Base-by-base conservation (phyloP, 2,797 vertebrate genomes). In the Silurus aristotelis region DNA sequence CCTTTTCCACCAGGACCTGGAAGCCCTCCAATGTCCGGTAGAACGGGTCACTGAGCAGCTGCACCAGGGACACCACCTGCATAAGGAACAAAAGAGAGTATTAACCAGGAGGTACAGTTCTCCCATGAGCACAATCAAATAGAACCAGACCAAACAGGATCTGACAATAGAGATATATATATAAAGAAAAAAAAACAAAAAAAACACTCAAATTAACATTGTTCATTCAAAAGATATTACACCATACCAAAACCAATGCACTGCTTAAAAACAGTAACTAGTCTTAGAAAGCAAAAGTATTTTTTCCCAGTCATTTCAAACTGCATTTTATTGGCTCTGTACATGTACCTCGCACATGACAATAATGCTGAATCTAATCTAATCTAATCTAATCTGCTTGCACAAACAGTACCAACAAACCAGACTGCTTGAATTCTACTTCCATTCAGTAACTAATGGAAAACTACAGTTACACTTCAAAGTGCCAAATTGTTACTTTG, bases 1-100 rank as follows among this genome's bases (percentile, higher is more conserved):
- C 98, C 88, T 99, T 99, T 92, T 99, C 97, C 66, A 99, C 93
- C 90, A 99, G 93, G 94, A 97, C 96, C 91, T 96, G 96, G 92
- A 99, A 99, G 27, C 98, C 98, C 92, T 98, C 98, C 85, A 99
- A 94, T 0, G 98, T 99, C 87, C 98, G 95, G 92, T 99, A 99
- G 94, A 98, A 99, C 2, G 97, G 97, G 88, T 99, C 98, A 58
- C 97, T 96, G 72, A 99, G 96, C 88, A 99, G 93, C 93, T 99
- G 98, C 88, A 96, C 97, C 92, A 99, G 92, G 84, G 97, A 98
- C 58, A 97, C 96, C 87, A 99, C 96, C 98, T 99, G 93, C 61
- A 90, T 43, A 22, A 58, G 43, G 56, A 38, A 61, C 31, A 10
- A 22, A 58, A 80, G 25, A 83, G 55, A 80, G 55, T 10, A 22